Evolutionary conservation across 1,140 invertebrate genomes (phyloP), one percentile per base, ranked within the genome.

Genomic region (Himalopsyche phryganea): DNA sequence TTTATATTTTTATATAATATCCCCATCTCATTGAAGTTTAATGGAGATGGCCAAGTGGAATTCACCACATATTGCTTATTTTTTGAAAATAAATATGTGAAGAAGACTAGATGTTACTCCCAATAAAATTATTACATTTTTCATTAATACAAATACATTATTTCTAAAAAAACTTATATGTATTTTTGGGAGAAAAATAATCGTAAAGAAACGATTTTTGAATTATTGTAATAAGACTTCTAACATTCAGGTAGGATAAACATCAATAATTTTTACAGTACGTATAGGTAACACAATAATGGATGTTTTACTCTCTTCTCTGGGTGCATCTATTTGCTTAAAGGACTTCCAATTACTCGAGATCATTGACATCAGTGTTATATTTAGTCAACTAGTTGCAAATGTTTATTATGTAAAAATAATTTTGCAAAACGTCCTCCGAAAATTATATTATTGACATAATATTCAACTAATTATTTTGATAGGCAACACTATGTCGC

Each of bases 31-130:
- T 23, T 11, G n/a, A 33, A 33, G 10, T n/a, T 18, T n/a, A 48
- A 48, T 33, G n/a, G 9, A 48, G 46, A 48, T 48, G 32, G 13
- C 18, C 6, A 5, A 45, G 38, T 40, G 15, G 15, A 40, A 9
- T 28, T 28, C 9, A 5, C 23, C 23, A 28, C 23, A 28, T 28
- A 28, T 28, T 28, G 23, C 23, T 28, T 28, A 35, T 7, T 13
- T 6, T 45, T 17, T 11, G 18, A 17, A 45, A 19, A 19, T 45
- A 17, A 17, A 19, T 45, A 45, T 45, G 4, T 19, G 6, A 45
- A 45, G 10, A 45, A 45, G 42, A 45, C 42, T 45, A 45, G 42
- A 45, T 45, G 10, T 45, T 45, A 45, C 42, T 45, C 42, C n/a
- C 42, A 45, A 13, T 13, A 15, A 45, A 45, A 45, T 45, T 15